A percentile compares a stretch with the other conserved stretches of the same genome.
These are phyloP conservation scores for Asbolus verrucosus DNA, from an alignment of 1,140 invertebrate species.

Conservation along the genomic window DNA sequence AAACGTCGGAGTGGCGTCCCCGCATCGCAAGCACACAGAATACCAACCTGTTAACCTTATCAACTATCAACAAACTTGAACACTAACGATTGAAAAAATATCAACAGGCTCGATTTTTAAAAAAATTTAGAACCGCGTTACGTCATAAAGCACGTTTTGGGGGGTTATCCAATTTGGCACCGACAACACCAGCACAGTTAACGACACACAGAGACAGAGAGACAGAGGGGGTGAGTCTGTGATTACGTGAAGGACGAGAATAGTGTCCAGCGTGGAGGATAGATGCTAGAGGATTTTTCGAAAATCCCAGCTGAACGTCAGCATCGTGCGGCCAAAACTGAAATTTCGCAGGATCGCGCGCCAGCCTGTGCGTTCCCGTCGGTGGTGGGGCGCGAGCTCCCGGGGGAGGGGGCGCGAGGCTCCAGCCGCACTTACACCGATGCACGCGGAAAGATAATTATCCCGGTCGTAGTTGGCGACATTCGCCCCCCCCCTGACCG, in stretches of 20 bases:
- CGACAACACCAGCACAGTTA: background rate
- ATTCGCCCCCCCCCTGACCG: slow-evolving; percentile 6
- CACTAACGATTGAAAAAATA: slow-evolving; percentile 26
- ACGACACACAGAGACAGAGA: background rate
- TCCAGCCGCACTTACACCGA: slow-evolving; percentile 13
- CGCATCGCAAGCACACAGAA: background rate
- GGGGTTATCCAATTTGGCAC: slow-evolving; percentile 17
- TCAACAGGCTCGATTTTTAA: slow-evolving; percentile 1
- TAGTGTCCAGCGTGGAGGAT: background rate
- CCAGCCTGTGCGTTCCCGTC: slow-evolving; percentile 1
- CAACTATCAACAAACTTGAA: slow-evolving; percentile 12
- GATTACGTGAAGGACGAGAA: background rate
- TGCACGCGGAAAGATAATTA: slow-evolving; percentile 37
- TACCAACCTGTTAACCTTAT: background rate
- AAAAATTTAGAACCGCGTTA: slow-evolving; percentile 37
- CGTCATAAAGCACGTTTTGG: slow-evolving; percentile 33
- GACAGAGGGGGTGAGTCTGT: background rate
- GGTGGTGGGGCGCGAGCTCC: slow-evolving; percentile 15
- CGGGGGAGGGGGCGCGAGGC: slow-evolving; percentile 1
- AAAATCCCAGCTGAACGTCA: slow-evolving; percentile 38
- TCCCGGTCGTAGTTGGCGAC: background rate
- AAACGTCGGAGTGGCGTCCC: too few species aligned
- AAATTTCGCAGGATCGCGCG: background rate
- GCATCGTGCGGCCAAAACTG: slow-evolving; percentile 44
- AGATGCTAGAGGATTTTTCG: slow-evolving; percentile 34